Percentiles rank a stretch among this genome's conserved stretches.
phyloP scores from a whole-genome alignment of 2,888 invertebrate genomes.

The Netelia inedita region DNA sequence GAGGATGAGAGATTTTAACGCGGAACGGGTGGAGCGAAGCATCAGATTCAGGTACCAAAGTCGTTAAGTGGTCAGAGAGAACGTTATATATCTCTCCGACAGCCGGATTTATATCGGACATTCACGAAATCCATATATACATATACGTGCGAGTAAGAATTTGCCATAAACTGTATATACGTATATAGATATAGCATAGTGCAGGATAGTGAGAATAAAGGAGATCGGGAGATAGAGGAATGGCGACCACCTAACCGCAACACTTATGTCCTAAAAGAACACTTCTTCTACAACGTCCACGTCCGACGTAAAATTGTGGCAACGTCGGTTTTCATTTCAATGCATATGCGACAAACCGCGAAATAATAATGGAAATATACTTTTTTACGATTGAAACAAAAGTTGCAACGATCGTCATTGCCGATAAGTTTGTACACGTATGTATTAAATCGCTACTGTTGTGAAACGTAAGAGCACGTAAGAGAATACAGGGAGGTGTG shows the following conservation, averaged over 20 bases:
- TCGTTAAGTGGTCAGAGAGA: constrained; percentile 62
- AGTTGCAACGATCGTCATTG: too few species aligned
- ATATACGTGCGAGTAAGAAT: constrained; percentile 8
- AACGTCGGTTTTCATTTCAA: neutral
- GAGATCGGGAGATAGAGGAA: neutral
- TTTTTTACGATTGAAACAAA: too few species aligned
- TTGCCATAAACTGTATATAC: neutral
- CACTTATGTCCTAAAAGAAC: too few species aligned
- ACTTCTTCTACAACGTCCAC: too few species aligned
- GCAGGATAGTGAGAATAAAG: neutral
- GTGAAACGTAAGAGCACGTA: too few species aligned
- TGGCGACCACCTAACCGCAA: neutral
- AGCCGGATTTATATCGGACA: constrained; percentile 53
- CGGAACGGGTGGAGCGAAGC: constrained; percentile 68
- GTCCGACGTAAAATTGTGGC: too few species aligned
- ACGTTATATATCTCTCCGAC: constrained; percentile 58
- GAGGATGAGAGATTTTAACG: constrained; percentile 56
- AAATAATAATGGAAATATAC: too few species aligned
- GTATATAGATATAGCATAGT: neutral
- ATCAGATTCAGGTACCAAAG: constrained; percentile 65
- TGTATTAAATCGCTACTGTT: too few species aligned
- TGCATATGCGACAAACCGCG: neutral
- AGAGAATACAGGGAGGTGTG: too few species aligned
- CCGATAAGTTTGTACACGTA: too few species aligned
- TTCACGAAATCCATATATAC: constrained; percentile 36